Conservation (phyloP, 1,140 invertebrate genomes). For the Drosophila mojavensis region DNA sequence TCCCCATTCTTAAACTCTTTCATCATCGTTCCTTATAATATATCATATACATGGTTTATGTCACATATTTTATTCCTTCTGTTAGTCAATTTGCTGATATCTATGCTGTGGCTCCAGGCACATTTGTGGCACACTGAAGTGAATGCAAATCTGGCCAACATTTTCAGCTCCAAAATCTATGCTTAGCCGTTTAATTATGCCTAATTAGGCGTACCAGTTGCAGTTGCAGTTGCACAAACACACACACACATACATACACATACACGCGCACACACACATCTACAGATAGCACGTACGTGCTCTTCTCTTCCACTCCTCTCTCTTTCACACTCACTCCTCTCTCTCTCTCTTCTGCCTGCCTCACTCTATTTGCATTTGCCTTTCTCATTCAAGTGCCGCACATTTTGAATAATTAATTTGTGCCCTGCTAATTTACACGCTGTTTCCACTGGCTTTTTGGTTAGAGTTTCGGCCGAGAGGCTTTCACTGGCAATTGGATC, state of each 20-base stretch:
- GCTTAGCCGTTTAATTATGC: conserved; percentile 71
- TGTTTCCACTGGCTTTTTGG: conserved; percentile 75
- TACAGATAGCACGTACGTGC: not conserved
- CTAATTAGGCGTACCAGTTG: conserved; percentile 64
- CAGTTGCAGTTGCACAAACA: conserved; percentile 27
- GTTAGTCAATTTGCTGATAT: not conserved
- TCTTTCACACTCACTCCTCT: not conserved
- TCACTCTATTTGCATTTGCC: not conserved
- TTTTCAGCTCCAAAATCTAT: conserved; percentile 56
- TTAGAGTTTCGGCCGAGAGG: conserved; percentile 54
- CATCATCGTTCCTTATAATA: too few relatives aligned
- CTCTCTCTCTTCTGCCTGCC: not conserved
- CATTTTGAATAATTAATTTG: conserved; percentile 83
- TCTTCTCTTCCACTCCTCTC: not conserved
- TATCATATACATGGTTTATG: too few relatives aligned
- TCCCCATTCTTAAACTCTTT: too few relatives aligned
- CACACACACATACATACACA: not conserved
- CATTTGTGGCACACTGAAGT: not conserved
- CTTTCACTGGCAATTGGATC: conserved; percentile 30
- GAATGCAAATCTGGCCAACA: conserved; percentile 2
- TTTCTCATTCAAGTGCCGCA: conserved; percentile 70
- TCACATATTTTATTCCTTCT: not conserved
- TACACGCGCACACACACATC: not conserved
- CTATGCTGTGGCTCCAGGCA: not conserved
- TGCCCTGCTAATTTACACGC: conserved; percentile 81